Evolutionary conservation across 23 tunicate species (phyloP).

Genomic region (Halocynthia roretzi): DNA sequence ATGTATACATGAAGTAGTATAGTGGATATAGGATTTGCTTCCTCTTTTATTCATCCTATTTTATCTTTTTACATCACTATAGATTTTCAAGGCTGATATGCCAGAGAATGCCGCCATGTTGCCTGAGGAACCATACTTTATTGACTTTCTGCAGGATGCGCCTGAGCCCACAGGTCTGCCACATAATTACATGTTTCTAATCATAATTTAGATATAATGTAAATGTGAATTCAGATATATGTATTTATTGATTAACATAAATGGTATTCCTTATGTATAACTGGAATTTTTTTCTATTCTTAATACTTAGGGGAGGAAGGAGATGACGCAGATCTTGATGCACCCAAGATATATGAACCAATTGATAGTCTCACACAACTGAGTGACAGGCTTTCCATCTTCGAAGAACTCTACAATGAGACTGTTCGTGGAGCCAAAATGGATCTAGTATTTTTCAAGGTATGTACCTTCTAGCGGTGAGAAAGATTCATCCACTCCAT

Average conservation of each 20-base stretch:
- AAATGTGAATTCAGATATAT: neutral
- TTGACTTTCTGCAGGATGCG: slow-evolving; percentile 93
- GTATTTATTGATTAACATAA: neutral
- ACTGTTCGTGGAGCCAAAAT: slow-evolving; percentile 97
- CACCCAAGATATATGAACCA: slow-evolving; percentile 99
- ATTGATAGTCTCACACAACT: slow-evolving; percentile 69
- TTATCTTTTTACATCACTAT: neutral
- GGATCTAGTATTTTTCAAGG: slow-evolving; percentile 98
- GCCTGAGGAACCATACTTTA: slow-evolving; percentile 82
- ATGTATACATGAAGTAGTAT: too few species aligned
- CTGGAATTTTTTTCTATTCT: neutral
- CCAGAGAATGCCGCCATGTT: slow-evolving; percentile 50
- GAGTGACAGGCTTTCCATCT: slow-evolving; percentile 74
- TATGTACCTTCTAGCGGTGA: neutral
- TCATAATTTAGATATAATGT: neutral
- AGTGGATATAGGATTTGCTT: neutral
- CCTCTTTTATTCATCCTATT: neutral
- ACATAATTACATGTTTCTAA: neutral
- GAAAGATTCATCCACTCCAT: neutral
- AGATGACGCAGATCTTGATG: slow-evolving; percentile 94
- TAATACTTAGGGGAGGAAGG: slow-evolving; percentile 83
- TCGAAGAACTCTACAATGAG: slow-evolving; percentile 96
- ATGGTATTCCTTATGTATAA: neutral
- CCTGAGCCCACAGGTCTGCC: slow-evolving; percentile 90
- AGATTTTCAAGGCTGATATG: slow-evolving; percentile 50